phyloP scores from a whole-genome alignment of 2,797 vertebrate genomes.

The Phaenicophaeus curvirostris region DNA sequence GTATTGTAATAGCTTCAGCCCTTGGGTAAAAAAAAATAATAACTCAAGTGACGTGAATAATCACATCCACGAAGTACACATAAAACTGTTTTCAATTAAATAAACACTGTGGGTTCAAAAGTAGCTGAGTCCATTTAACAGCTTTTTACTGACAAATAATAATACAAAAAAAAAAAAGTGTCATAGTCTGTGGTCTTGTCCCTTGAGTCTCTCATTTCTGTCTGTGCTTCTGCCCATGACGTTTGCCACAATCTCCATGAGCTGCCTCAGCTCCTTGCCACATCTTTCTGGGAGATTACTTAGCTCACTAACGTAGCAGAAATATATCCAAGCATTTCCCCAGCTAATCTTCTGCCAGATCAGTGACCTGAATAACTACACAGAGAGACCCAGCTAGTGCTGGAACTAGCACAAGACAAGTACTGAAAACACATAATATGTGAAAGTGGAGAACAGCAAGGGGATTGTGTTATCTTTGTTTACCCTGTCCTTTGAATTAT shows the following conservation, averaged over 20 bases:
- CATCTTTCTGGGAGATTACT: neutral
- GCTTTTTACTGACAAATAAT: neutral
- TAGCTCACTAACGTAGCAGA: neutral
- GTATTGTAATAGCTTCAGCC: neutral
- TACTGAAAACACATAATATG: neutral
- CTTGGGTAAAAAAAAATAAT: neutral
- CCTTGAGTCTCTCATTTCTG: neutral
- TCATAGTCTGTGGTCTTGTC: neutral
- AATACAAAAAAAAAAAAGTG: neutral
- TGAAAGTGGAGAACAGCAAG: neutral
- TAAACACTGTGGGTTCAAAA: neutral
- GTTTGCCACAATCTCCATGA: neutral
- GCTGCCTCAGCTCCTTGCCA: neutral
- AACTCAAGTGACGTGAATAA: neutral
- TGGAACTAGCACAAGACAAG: neutral
- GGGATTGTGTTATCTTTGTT: neutral
- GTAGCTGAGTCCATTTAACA: neutral
- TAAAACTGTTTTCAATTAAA: neutral
- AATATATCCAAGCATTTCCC: neutral
- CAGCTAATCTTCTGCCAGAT: neutral
- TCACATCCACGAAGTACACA: neutral
- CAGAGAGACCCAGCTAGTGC: neutral
- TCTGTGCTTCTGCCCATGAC: neutral
- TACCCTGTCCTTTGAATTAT: neutral
- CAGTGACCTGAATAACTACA: neutral